Percentiles rank a stretch among this genome's conserved stretches.
Evolutionary conservation across 1,140 invertebrate species (phyloP).

Genomic region (Pogonomyrmex barbatus): DNA sequence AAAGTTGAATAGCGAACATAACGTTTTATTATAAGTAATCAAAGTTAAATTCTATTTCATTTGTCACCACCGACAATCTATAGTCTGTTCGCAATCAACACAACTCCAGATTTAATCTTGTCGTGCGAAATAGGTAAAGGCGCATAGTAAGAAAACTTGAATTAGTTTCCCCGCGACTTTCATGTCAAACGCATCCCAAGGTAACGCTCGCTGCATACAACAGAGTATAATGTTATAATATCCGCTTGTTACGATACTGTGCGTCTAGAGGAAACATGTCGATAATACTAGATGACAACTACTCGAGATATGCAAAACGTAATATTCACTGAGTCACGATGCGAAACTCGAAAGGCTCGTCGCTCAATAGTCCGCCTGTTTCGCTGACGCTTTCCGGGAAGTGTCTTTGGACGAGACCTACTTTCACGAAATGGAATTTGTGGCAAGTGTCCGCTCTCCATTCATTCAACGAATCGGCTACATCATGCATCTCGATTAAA

Average conservation of each 20-base stretch:
- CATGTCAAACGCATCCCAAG: neutral
- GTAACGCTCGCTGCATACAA: neutral
- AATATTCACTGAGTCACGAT: slow-evolving; percentile 54
- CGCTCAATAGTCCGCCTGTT: slow-evolving; percentile 63
- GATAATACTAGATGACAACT: slow-evolving; percentile 62
- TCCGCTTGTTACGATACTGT: slow-evolving; percentile 50
- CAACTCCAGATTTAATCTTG: slow-evolving; percentile 8
- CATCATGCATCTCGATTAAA: slow-evolving; percentile 19
- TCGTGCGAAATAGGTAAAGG: neutral
- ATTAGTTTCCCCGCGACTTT: slow-evolving; percentile 26
- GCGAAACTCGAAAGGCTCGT: slow-evolving; percentile 56
- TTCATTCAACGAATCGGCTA: slow-evolving; percentile 39
- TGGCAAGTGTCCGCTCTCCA: slow-evolving; percentile 10
- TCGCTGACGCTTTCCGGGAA: slow-evolving; percentile 49
- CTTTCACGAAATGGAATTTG: slow-evolving; percentile 53
- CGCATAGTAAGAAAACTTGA: slow-evolving; percentile 17
- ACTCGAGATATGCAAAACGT: slow-evolving; percentile 51
- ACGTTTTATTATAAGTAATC: neutral
- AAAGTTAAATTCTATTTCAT: neutral
- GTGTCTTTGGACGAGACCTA: slow-evolving; percentile 69
- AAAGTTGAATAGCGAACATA: neutral
- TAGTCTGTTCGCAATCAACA: neutral
- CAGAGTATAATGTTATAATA: slow-evolving; percentile 50
- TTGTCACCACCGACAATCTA: neutral
- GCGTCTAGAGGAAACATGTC: slow-evolving; percentile 34